Evolutionary conservation across 2,888 invertebrate species (phyloP), one percentile per base, ranked within the genome.

Genomic region (Trypoxylon attenuatum): DNA sequence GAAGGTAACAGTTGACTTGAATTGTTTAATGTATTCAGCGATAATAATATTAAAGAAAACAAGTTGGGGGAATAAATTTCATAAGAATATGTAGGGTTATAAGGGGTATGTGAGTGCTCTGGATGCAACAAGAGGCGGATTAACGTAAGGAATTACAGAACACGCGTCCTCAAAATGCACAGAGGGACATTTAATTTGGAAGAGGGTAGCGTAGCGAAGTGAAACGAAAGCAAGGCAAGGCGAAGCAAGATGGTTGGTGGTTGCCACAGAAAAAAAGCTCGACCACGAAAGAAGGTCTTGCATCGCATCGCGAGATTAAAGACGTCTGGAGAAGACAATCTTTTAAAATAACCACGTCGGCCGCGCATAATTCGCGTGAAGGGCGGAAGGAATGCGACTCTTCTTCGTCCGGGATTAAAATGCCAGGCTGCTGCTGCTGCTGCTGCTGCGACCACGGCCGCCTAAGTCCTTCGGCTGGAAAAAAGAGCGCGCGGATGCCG

Each of bases 291-390:
- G 47, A 33, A 39, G 56, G 23, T 46, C 54, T 61, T n/a, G n/a
- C n/a, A n/a, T n/a, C 52, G 63, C 75, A 73, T 73, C 63, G 57
- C 50, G 64, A 73, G 77, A 79, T 76, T 79, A 74, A 76, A 79
- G 77, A 71, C 69, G 71, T 71, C 64, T 61, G 65, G 33, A 39
- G 59, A 52, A 70, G 76, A 78, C 71, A 78, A 76, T 79, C 75
- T 78, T 78, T 77, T 77, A 77, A 77, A 73, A 79, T 77, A 79
- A 77, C 65, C 58, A 59, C 55, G 74, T 57, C 72, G 55, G 52
- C 56, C 54, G 73, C 52, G 41, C 46, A 60, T 76, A 78, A 78
- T 78, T 73, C 61, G 64, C 69, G 65, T 53, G 51, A 42, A 49
- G 45, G 59, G 58, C 65, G 43, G 43, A 66, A 42, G 46, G 50